These are phyloP conservation scores for Aythya baeri DNA, from an alignment of 2,113 vertebrate genomes.

Conservation along the genomic window DNA sequence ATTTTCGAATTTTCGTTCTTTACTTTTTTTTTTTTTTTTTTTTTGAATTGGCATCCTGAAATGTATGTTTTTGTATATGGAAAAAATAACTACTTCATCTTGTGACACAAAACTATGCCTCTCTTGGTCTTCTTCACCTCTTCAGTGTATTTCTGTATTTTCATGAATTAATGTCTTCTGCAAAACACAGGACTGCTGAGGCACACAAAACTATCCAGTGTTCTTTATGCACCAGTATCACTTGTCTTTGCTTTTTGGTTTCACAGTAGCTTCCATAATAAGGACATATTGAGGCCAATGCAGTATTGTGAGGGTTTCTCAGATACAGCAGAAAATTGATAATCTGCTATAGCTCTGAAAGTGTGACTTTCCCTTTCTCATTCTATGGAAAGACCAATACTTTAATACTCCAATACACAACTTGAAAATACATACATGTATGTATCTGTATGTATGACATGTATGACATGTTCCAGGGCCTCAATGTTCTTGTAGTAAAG, in stretches of 20 bases:
- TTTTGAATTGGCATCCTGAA: background rate
- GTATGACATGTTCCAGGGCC: too few relatives aligned
- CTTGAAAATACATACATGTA: background rate
- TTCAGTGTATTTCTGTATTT: background rate
- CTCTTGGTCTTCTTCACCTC: background rate
- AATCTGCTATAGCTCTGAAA: background rate
- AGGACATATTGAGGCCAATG: background rate
- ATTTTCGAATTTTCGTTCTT: background rate
- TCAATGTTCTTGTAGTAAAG: too few relatives aligned
- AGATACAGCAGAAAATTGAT: background rate
- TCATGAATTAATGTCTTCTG: background rate
- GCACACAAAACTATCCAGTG: too few relatives aligned
- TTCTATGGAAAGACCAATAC: background rate
- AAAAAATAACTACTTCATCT: background rate
- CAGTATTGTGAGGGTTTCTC: background rate
- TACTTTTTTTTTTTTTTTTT: too few relatives aligned
- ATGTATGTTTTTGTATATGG: background rate
- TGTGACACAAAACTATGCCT: background rate
- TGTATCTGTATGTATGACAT: too few relatives aligned
- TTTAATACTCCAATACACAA: background rate
- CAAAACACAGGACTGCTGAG: background rate
- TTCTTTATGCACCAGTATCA: background rate
- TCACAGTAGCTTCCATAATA: background rate
- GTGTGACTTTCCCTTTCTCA: background rate
- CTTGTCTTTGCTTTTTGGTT: background rate